Evolutionary conservation across 92 coral and sea anemone genomes (phyloP).

Genomic region (Zoanthus sociatus): DNA sequence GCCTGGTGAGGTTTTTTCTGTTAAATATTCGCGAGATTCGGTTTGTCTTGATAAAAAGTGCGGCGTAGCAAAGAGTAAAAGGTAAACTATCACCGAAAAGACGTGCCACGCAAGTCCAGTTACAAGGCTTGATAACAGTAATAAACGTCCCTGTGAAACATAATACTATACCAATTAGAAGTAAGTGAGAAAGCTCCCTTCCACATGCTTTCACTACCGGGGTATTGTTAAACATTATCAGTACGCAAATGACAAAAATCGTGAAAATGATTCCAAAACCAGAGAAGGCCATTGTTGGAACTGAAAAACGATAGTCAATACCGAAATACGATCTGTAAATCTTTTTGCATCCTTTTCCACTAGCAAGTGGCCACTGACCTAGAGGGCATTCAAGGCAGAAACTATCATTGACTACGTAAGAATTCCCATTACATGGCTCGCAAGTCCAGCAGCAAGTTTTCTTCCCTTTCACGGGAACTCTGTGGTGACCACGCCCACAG

Average conservation of each 20-base stretch:
- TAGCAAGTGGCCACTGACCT: conserved; percentile 79
- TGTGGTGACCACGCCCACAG: conserved; percentile 77
- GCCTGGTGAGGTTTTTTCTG: conserved; percentile 88
- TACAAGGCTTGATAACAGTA: conserved; percentile 74
- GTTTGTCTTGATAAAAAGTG: conserved; percentile 95
- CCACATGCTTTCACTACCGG: conserved; percentile 98
- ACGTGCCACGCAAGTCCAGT: conserved; percentile 78
- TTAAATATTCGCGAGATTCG: conserved; percentile 96
- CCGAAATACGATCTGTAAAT: conserved; percentile 78
- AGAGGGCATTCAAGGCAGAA: conserved; percentile 79
- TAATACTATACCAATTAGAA: conserved; percentile 81
- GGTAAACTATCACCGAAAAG: conserved; percentile 86
- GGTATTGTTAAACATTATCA: conserved; percentile 80
- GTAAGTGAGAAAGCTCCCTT: conserved; percentile 86
- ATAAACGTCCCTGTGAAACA: conserved; percentile 77
- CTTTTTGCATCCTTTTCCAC: conserved; percentile 69
- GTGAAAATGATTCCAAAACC: conserved; percentile 78
- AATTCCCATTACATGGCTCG: conserved; percentile 76
- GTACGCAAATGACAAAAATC: conserved; percentile 73
- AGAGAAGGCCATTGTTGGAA: conserved; percentile 82
- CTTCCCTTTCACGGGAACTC: conserved; percentile 76
- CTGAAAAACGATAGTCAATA: conserved; percentile 63
- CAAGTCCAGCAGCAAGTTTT: conserved; percentile 93
- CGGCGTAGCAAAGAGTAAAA: conserved; percentile 93
- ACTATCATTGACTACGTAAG: conserved; percentile 74